Evolutionary conservation across 1,140 invertebrate genomes (phyloP), one percentile per base, ranked within the genome.

Genomic region (Drosophila saltans): DNA sequence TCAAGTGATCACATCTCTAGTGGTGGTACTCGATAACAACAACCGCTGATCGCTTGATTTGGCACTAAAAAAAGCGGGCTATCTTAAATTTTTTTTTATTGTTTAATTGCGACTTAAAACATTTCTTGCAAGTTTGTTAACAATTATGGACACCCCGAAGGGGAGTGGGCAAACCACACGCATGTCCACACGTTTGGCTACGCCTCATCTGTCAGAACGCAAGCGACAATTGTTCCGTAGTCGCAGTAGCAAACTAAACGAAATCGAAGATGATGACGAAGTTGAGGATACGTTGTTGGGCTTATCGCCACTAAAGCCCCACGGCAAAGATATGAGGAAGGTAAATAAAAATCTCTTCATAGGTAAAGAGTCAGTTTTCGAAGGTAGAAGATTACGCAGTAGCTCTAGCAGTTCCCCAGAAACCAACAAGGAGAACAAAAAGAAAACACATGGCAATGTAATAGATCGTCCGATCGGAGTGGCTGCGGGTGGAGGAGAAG

Each of bases 351-450:
- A 52, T 16, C 59, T 60, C 10, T 62, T 67, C 7, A 40, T 39
- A 1, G 39, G 33, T 5, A 39, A 7, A 61, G 21, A 67, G 21
- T 7, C 26, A 9, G 21, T 52, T 26, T 3, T 8, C 11, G 11
- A 57, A 24, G 28, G 24, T 21, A 10, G 52, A 3, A 43, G 55
- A 60, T 40, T 60, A 40, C 65, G 70, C 30, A 57, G 68, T 16
- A 78, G 66, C n/a, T 41, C 64, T 1, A 81, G 70, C 57, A 90
- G 78, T 26, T 81, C 77, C 16, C 85, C 85, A 11, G 85, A 85
- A 43, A 90, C 78, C 11, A 84, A 90, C 71, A 85, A 90, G 72
- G 85, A 90, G 45, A 90, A 89, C 30, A 88, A 86, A 9, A 80
- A 88, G 16, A 79, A 62, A 59, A 57, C 60, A 72, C 65, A 70